Conservation (phyloP, 2,797 vertebrate species). For the Pseudochromis fuscus region DNA sequence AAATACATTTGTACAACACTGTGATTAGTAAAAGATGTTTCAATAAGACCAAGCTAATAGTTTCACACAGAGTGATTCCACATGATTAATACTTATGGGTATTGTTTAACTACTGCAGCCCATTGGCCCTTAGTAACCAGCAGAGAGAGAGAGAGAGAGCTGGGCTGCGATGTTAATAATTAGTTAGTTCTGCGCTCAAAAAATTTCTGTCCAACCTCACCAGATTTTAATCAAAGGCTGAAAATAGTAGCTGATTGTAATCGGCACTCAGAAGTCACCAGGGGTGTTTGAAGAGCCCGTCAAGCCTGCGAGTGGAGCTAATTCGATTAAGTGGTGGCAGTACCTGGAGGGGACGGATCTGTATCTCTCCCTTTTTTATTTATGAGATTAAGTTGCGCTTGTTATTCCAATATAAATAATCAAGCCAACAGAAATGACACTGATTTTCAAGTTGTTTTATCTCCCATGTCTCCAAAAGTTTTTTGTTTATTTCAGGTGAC, state of each 20-base stretch:
- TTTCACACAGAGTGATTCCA: conserved; percentile 72
- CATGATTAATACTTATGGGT: conserved; percentile 80
- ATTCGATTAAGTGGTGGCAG: conserved; percentile 86
- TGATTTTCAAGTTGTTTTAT: conserved; percentile 80
- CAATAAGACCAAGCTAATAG: conserved; percentile 74
- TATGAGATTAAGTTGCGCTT: conserved; percentile 86
- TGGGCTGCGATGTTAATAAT: conserved; percentile 82
- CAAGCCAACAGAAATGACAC: conserved; percentile 81
- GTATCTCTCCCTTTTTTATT: conserved; percentile 85
- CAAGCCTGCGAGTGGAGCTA: conserved; percentile 85
- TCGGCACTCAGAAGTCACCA: conserved; percentile 87
- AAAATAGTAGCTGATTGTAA: conserved; percentile 88
- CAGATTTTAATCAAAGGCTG: conserved; percentile 88
- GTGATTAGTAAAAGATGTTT: conserved; percentile 60
- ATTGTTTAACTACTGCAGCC: conserved; percentile 79
- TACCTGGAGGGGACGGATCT: conserved; percentile 87
- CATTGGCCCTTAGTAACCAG: conserved; percentile 71
- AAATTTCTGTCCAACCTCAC: conserved; percentile 82
- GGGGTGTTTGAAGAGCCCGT: conserved; percentile 87
- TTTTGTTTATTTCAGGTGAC: conserved; percentile 75
- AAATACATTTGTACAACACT: conserved; percentile 49
- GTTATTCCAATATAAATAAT: conserved; percentile 87
- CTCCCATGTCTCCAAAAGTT: conserved; percentile 65
- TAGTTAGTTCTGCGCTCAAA: conserved; percentile 80
- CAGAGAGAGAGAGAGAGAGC: conserved; percentile 44